These are phyloP conservation scores for Oophaga sylvatica DNA, from an alignment of 2,797 vertebrate species.

Conservation along the genomic window DNA sequence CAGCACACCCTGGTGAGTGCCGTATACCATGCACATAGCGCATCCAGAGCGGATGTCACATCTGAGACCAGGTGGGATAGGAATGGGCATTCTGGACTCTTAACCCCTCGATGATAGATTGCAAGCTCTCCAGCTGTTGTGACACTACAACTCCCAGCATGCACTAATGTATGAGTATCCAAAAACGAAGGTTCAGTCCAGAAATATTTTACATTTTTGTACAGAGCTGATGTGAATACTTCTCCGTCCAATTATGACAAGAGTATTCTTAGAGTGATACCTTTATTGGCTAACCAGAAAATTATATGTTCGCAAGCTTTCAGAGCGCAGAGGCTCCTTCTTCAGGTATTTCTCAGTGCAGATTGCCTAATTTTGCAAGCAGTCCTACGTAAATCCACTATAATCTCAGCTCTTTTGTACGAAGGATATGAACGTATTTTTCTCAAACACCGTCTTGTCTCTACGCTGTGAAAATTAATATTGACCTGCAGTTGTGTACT, in stretches of 20 bases:
- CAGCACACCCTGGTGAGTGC: constrained; percentile 87
- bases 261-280: no score
- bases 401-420: neutral
- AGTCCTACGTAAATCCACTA: neutral
- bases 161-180: neutral
- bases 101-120: neutral
- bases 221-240: neutral
- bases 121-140: neutral
- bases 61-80: neutral
- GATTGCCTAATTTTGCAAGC: neutral
- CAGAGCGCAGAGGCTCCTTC: no score
- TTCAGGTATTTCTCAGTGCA: neutral
- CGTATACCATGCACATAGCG: neutral
- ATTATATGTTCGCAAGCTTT: no score
- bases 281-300: neutral
- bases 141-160: constrained; percentile 13
- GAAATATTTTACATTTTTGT: neutral
- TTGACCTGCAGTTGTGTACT: no score
- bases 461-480: neutral
- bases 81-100: no score
- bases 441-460: neutral
- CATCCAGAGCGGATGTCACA: neutral
- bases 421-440: neutral
- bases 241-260: no score
- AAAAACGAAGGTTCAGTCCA: neutral